Evolutionary conservation across 2,113 vertebrate species (phyloP), one percentile per base, ranked within the genome.

Genomic region (Cyanistes caeruleus): DNA sequence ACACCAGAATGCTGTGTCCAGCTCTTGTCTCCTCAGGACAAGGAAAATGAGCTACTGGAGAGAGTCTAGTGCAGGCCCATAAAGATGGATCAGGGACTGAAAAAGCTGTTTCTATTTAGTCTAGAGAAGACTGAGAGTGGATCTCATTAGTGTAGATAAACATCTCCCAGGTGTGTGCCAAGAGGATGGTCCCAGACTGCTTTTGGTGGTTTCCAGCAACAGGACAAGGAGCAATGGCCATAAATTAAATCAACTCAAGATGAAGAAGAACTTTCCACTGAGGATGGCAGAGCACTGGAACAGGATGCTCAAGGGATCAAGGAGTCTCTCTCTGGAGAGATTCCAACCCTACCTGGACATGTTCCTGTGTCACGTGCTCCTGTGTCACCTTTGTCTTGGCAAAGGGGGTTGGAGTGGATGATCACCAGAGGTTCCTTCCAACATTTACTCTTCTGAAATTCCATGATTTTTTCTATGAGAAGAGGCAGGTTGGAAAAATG

Each of bases 401-500:
- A 39, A 35, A 44, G 27, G 22, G 2, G 3, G 9, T 27, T 37
- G 27, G 17, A 37, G 25, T 52, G 63, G 53, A 28, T 44, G 37
- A 68, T 44, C 13, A 69, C 18, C 46, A 77, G 14, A 37, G 27
- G 37, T 27, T 12, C 12, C 33, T 60, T 77, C 33, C 55, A 60
- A 46, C 12, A 21, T 21, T 37, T 22, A 22, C 5, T 8, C 7
- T 51, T 44, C 46, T 33, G 18, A 23, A 31, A 27, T 39, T 37
- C 46, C 52, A 22, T 60, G 15, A 13, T 52, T 68, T 62, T 23
- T 7, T 10, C 24, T 8, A 4, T 10, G 5, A 27, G 31, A 37
- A 48, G 30, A 37, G 18, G 10, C 24, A 35, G 12, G 5, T 1
- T 21, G 59, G 22, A 8, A 15, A 49, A 48, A 13, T 0, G 2